Conservation (phyloP, 2,113 vertebrate species). For the Puma concolor region DNA sequence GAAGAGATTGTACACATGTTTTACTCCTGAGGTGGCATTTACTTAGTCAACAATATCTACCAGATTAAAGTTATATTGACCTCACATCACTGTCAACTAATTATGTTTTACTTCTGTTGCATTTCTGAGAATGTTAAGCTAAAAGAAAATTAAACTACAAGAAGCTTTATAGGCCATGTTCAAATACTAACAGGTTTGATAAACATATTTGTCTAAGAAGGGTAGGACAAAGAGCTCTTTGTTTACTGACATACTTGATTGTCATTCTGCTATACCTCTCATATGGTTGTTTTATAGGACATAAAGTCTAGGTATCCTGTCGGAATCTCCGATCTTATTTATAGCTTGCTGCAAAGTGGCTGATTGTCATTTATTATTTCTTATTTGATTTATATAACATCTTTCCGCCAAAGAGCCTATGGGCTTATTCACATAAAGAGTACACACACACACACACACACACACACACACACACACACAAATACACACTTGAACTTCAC, state of each 20-base stretch:
- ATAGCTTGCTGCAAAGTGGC: constrained; percentile 69
- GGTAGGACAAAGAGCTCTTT: constrained; percentile 78
- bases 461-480: background rate
- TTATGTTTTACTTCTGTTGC: constrained; percentile 80
- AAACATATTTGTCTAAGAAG: constrained; percentile 80
- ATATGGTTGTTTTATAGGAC: constrained; percentile 76
- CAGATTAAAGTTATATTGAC: constrained; percentile 81
- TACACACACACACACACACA: constrained; percentile 51
- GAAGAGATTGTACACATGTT: background rate
- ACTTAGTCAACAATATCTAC: constrained; percentile 61
- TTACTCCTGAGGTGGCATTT: constrained; percentile 73
- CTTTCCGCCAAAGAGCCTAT: background rate
- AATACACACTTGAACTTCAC: background rate
- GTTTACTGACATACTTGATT: constrained; percentile 79
- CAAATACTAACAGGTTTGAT: constrained; percentile 78
- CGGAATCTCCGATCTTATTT: constrained; percentile 79
- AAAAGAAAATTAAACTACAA: constrained; percentile 79
- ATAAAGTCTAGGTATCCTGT: constrained; percentile 75
- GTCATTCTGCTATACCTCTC: constrained; percentile 70
- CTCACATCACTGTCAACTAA: constrained; percentile 75
- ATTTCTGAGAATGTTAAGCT: constrained; percentile 69
- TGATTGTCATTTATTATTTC: constrained; percentile 69
- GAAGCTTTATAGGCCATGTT: constrained; percentile 80
- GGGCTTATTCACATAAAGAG: constrained; percentile 71
- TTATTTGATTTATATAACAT: constrained; percentile 62